These are phyloP conservation scores for Tonatia bakeri DNA, from an alignment of 2,113 vertebrate species.

Conservation along the genomic window DNA sequence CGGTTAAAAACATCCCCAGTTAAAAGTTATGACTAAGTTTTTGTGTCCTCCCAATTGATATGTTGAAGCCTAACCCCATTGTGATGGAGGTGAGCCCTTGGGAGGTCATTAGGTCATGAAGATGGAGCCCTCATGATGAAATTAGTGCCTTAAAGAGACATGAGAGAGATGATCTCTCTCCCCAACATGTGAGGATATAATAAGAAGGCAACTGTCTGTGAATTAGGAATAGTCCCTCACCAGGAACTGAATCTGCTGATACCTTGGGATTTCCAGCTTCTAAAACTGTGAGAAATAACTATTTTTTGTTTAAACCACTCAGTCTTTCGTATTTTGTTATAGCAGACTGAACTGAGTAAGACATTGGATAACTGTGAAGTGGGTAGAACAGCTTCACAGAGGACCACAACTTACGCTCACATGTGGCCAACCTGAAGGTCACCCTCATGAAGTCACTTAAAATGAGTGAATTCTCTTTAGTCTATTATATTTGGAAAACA, in stretches of 20 bases:
- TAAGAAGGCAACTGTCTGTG: neutral
- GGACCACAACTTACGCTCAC: too few relatives aligned
- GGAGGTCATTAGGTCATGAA: neutral
- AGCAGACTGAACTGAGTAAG: neutral
- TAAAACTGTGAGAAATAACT: neutral
- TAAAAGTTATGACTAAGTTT: neutral
- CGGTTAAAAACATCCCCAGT: neutral
- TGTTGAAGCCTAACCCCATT: neutral
- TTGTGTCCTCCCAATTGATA: neutral
- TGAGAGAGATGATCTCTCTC: neutral
- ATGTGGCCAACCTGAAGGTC: neutral
- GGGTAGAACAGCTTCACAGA: neutral
- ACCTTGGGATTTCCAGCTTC: neutral
- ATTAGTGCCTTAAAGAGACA: neutral
- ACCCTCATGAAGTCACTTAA: neutral
- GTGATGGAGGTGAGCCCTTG: neutral
- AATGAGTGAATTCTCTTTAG: neutral
- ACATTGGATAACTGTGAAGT: neutral
- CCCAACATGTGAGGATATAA: neutral
- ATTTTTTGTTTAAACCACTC: neutral
- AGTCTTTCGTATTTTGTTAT: neutral
- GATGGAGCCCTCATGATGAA: neutral
- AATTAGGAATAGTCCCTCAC: neutral
- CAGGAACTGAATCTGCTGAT: neutral
- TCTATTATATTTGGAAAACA: neutral